Evolutionary conservation across 2,113 vertebrate genomes (phyloP).

Genomic region (Calyptommatus sinebrachiatus): DNA sequence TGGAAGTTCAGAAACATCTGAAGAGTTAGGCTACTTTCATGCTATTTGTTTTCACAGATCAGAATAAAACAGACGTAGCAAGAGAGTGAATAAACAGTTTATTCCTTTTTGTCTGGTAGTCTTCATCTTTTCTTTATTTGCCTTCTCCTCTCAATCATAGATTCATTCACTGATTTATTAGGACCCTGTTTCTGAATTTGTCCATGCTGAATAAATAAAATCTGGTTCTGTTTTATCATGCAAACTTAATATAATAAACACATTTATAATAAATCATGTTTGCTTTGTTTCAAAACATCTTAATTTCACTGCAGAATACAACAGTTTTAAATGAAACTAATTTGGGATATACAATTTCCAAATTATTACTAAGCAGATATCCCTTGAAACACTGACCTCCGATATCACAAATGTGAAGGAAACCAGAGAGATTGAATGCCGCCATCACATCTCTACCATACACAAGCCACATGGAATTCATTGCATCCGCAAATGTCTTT

Average conservation of each 20-base stretch:
- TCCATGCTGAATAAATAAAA: not conserved
- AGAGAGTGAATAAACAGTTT: no score
- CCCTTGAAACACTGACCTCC: slow-evolving; percentile 73
- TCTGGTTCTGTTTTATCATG: not conserved
- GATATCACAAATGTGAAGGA: slow-evolving; percentile 80
- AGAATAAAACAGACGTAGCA: no score
- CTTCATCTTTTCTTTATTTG: no score
- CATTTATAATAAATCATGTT: not conserved
- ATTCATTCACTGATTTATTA: no score
- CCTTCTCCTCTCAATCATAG: no score
- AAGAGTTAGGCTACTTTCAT: no score
- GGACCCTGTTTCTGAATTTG: not conserved
- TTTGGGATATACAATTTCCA: not conserved
- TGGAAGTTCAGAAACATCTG: no score
- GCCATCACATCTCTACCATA: slow-evolving; percentile 76
- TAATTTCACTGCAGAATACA: not conserved
- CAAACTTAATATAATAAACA: not conserved
- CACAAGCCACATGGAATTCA: slow-evolving; percentile 85
- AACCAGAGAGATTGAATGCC: slow-evolving; percentile 83
- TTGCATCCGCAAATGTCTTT: slow-evolving; percentile 78
- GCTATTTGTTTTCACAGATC: no score
- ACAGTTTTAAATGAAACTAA: not conserved
- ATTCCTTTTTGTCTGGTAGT: no score
- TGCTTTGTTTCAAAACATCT: not conserved
- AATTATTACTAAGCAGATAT: not conserved